phyloP scores from a whole-genome alignment of 2,888 invertebrate species.

The Brachypalpus laphriformis region DNA sequence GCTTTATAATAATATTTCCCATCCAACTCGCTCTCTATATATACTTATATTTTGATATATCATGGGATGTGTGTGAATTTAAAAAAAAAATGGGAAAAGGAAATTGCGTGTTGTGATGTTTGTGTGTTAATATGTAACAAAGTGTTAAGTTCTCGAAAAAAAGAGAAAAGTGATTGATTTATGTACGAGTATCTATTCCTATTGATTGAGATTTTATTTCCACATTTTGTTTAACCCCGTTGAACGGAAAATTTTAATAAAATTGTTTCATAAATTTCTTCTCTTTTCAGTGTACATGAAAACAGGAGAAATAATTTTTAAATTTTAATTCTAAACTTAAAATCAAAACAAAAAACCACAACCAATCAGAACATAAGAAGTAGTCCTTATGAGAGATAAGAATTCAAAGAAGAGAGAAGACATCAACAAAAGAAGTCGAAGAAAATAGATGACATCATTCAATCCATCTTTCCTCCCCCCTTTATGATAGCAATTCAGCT shows the following conservation, averaged over 20 bases:
- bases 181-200: too few relatives aligned
- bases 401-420: conserved; percentile 20
- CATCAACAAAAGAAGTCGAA: background rate
- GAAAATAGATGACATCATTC: conserved; percentile 7
- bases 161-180: too few relatives aligned
- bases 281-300: conserved; percentile 86
- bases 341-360: conserved; percentile 45
- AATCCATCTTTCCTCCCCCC: background rate
- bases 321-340: conserved; percentile 70
- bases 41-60: conserved; percentile 20
- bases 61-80: background rate
- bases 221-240: background rate
- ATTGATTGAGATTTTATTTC: background rate
- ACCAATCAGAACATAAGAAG: conserved; percentile 63
- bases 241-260: conserved; percentile 51
- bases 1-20: conserved; percentile 34
- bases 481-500: conserved; percentile 3
- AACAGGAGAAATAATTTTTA: conserved; percentile 83
- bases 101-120: conserved; percentile 5
- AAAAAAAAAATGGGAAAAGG: background rate
- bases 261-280: conserved; percentile 69
- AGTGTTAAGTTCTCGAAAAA: conserved; percentile 33
- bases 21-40: conserved; percentile 29
- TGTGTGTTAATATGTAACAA: conserved; percentile 10
- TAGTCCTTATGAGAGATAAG: conserved; percentile 33